Conservation (phyloP, 2,888 invertebrate species). For the Drosophila testacea region DNA sequence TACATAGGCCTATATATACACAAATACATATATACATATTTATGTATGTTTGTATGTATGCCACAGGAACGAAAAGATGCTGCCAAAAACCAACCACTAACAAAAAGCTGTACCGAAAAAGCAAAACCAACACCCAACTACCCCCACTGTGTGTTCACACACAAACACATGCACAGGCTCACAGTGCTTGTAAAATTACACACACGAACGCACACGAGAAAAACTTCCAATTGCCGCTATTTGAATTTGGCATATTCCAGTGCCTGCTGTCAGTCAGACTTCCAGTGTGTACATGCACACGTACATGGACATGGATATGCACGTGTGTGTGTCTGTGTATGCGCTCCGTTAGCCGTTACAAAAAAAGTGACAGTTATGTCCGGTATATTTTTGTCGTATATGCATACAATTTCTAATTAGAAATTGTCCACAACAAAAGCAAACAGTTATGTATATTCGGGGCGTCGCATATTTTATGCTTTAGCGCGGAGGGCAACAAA, state of each 20-base stretch:
- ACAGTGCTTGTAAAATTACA: slow-evolving; percentile 52
- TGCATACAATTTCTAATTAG: slow-evolving; percentile 72
- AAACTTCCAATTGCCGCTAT: slow-evolving; percentile 74
- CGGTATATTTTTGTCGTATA: slow-evolving; percentile 45
- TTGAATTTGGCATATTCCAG: slow-evolving; percentile 76
- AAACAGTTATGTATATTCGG: slow-evolving; percentile 36
- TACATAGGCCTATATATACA: slow-evolving; percentile 62
- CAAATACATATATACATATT: slow-evolving; percentile 23
- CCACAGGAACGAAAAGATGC: slow-evolving; percentile 47
- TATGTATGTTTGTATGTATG: slow-evolving; percentile 68
- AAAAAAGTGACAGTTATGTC: slow-evolving; percentile 74
- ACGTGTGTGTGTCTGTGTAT: neutral
- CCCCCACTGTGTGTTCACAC: slow-evolving; percentile 58
- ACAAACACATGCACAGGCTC: slow-evolving; percentile 18
- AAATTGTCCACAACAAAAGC: slow-evolving; percentile 72
- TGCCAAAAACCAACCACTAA: slow-evolving; percentile 65
- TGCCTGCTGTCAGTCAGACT: slow-evolving; percentile 35
- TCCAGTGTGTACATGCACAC: slow-evolving; percentile 61
- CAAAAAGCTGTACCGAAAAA: slow-evolving; percentile 71
- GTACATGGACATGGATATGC: slow-evolving; percentile 11
- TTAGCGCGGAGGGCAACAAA: slow-evolving; percentile 59
- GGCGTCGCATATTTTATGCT: slow-evolving; percentile 72
- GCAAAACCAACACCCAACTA: slow-evolving; percentile 73
- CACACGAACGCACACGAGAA: slow-evolving; percentile 55
- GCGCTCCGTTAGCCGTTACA: slow-evolving; percentile 61